Conservation (phyloP, 1,140 invertebrate species). For the Drosophila funebris region DNA sequence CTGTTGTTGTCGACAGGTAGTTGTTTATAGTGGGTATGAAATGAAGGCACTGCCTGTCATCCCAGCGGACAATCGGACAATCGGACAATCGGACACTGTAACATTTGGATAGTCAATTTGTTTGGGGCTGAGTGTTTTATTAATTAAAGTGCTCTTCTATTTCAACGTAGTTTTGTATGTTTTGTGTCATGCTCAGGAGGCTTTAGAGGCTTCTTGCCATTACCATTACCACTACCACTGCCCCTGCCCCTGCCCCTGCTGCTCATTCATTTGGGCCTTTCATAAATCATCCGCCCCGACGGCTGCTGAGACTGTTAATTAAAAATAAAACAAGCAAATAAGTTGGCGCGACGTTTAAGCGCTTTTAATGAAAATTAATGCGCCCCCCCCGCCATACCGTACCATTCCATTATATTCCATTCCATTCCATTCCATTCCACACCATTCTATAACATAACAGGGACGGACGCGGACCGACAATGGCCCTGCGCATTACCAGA, state of each 20-base stretch:
- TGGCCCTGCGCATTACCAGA: constrained; percentile 41
- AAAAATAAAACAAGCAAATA: constrained; percentile 79
- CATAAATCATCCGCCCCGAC: constrained; percentile 65
- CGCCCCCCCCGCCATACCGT: constrained; percentile 33
- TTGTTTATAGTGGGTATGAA: constrained; percentile 1
- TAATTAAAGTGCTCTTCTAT: constrained; percentile 70
- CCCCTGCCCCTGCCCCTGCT: not conserved
- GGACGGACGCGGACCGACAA: constrained; percentile 2
- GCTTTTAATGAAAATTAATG: constrained; percentile 81
- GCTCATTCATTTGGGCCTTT: constrained; percentile 41
- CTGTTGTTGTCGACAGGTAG: constrained; percentile 32
- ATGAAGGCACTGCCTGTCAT: constrained; percentile 33
- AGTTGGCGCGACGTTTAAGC: constrained; percentile 72
- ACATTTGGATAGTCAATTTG: constrained; percentile 64
- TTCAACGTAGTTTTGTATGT: constrained; percentile 9
- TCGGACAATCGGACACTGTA: not conserved
- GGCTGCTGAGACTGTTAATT: constrained; percentile 62
- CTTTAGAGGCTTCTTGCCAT: not conserved
- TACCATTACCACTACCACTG: not conserved
- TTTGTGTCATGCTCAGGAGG: constrained; percentile 21
- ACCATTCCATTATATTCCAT: not conserved
- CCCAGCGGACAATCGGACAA: constrained; percentile 11
- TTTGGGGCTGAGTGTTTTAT: constrained; percentile 76
- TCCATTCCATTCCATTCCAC: not conserved
- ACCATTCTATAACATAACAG: not conserved